Evolutionary conservation across 2,113 vertebrate genomes (phyloP).

Genomic region (Tragelaphus strepsiceros): DNA sequence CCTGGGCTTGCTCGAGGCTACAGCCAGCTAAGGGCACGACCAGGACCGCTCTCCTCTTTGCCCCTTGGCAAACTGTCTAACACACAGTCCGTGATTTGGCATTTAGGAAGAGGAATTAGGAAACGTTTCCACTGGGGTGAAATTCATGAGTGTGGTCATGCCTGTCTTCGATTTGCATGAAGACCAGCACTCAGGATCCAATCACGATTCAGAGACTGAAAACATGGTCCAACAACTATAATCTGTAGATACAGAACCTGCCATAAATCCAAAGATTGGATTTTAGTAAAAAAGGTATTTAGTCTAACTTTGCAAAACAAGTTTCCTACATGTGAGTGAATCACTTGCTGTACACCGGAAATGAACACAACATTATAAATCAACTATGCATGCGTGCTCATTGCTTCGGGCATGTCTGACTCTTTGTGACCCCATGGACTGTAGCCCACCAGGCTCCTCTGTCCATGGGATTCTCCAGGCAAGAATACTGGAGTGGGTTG

Average conservation of each 20-base stretch:
- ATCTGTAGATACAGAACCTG: no score
- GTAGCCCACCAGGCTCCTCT: neutral
- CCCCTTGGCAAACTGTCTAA: rapidly evolving
- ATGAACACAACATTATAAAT: neutral
- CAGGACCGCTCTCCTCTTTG: neutral
- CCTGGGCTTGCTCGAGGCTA: rapidly evolving
- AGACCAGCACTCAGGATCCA: neutral
- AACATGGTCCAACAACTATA: rapidly evolving
- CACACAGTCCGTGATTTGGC: rapidly evolving
- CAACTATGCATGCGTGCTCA: rapidly evolving
- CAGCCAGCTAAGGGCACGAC: rapidly evolving
- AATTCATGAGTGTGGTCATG: rapidly evolving
- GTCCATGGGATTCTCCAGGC: neutral
- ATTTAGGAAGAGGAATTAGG: neutral
- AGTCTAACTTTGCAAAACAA: neutral
- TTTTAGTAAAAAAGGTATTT: neutral
- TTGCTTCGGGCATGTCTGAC: neutral
- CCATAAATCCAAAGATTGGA: rapidly evolving
- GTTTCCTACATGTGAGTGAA: neutral
- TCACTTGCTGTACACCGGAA: neutral
- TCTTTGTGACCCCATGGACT: neutral
- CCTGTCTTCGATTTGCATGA: rapidly evolving
- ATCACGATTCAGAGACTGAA: neutral
- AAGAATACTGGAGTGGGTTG: neutral
- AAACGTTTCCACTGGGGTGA: neutral